Evolutionary conservation across 2,113 vertebrate species (phyloP).

Genomic region (Zosterops lateralis): DNA sequence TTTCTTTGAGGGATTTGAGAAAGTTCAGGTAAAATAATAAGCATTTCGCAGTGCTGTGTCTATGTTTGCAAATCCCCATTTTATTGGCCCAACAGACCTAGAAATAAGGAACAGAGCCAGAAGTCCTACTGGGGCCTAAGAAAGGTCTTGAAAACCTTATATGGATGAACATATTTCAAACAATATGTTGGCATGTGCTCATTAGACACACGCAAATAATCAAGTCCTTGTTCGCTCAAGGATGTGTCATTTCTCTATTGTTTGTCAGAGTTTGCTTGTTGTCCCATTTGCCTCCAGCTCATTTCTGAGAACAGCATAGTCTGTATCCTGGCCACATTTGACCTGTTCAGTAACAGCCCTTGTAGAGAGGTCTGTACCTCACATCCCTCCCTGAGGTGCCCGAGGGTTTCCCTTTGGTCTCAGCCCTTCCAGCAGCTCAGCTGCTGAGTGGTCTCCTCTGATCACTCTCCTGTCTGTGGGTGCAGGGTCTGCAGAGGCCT

Average conservation of each 20-base stretch:
- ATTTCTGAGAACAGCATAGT: neutral
- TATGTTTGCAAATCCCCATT: neutral
- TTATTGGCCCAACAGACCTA: neutral
- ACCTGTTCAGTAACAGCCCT: neutral
- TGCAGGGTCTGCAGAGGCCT: neutral
- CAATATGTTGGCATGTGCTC: neutral
- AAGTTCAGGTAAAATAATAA: neutral
- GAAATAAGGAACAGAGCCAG: neutral
- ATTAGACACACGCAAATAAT: neutral
- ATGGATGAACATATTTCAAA: neutral
- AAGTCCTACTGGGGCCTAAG: neutral
- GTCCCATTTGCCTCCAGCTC: neutral
- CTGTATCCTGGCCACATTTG: neutral
- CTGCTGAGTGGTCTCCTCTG: neutral
- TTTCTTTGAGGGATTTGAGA: neutral
- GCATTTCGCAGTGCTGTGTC: neutral
- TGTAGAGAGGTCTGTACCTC: neutral
- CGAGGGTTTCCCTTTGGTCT: neutral
- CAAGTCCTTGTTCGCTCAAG: neutral
- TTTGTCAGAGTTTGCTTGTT: neutral
- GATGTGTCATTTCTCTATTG: neutral
- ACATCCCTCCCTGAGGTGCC: accelerated
- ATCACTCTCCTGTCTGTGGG: neutral
- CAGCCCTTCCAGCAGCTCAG: neutral
- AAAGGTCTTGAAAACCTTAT: neutral